Conservation (phyloP, 1,140 invertebrate species). For the Gonioctena quinquepunctata region DNA sequence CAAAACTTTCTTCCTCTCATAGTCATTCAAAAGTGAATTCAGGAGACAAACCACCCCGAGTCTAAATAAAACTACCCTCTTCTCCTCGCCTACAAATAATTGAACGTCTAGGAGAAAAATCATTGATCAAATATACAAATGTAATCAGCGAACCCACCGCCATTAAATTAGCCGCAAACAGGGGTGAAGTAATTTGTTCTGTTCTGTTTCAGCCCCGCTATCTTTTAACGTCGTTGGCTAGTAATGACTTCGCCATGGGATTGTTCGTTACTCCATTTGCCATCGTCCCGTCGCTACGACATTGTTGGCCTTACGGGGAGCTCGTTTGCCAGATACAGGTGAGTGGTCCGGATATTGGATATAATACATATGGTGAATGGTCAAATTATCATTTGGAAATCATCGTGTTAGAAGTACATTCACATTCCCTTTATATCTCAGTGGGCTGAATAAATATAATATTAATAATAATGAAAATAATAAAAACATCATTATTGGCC, state of each 20-base stretch:
- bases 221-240: constrained; percentile 78
- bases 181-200: constrained; percentile 11
- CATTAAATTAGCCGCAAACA: constrained; percentile 5
- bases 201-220: constrained; percentile 73
- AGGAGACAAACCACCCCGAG: neutral
- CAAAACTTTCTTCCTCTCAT: too few relatives aligned
- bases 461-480: too few relatives aligned
- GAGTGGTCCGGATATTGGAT: constrained; percentile 33
- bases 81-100: neutral
- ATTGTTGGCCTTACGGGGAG: constrained; percentile 87
- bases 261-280: constrained; percentile 81
- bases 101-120: neutral
- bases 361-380: too few relatives aligned
- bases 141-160: constrained; percentile 7
- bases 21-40: too few relatives aligned
- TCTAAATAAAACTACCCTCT: neutral
- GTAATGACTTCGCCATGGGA: constrained; percentile 83
- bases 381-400: too few relatives aligned
- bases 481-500: too few relatives aligned
- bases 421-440: too few relatives aligned
- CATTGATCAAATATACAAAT: constrained; percentile 6
- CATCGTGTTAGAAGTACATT: too few relatives aligned
- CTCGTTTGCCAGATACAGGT: constrained; percentile 88
- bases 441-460: too few relatives aligned
- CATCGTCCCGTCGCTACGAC: constrained; percentile 76